Evolutionary conservation across 2,888 invertebrate genomes (phyloP).

Genomic region (Protodeltote pygarga): DNA sequence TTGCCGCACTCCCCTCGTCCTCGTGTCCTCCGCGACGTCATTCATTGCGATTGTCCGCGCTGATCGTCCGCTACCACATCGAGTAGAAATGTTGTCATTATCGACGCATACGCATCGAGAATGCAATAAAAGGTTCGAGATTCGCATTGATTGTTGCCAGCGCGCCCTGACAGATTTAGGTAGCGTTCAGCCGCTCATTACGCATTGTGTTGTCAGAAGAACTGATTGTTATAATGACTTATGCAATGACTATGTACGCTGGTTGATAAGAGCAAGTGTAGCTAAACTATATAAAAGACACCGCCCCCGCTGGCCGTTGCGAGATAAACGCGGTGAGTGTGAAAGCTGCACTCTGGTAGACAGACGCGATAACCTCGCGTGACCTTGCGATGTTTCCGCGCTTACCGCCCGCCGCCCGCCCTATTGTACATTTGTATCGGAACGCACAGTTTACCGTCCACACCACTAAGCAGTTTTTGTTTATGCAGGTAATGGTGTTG

Average conservation of each 20-base stretch:
- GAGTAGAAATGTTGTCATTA: conserved; percentile 85
- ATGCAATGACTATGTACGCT: conserved; percentile 49
- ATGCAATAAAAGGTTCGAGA: conserved; percentile 72
- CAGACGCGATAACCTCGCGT: conserved; percentile 69
- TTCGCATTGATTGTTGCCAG: conserved; percentile 65
- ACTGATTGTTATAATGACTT: conserved; percentile 56
- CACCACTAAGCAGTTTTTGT: background rate
- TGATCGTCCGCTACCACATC: conserved; percentile 81
- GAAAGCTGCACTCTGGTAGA: conserved; percentile 67
- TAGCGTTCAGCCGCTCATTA: conserved; percentile 59
- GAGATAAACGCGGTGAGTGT: conserved; percentile 64
- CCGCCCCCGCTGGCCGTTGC: conserved; percentile 47
- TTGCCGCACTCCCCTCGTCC: conserved; percentile 62
- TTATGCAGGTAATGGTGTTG: too few relatives aligned
- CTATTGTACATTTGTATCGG: conserved; percentile 19
- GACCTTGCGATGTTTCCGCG: conserved; percentile 71
- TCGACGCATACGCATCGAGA: conserved; percentile 76
- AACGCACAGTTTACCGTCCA: background rate
- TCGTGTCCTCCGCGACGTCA: conserved; percentile 73
- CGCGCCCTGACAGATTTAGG: conserved; percentile 66
- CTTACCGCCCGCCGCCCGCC: conserved; percentile 52
- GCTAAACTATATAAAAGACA: conserved; percentile 53
- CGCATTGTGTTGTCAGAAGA: conserved; percentile 53
- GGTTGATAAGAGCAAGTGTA: conserved; percentile 46
- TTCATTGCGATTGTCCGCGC: conserved; percentile 84